Percentiles rank a stretch among this genome's conserved stretches.
Conservation (phyloP, 2,888 invertebrate genomes). For the Alitta virens region DNA sequence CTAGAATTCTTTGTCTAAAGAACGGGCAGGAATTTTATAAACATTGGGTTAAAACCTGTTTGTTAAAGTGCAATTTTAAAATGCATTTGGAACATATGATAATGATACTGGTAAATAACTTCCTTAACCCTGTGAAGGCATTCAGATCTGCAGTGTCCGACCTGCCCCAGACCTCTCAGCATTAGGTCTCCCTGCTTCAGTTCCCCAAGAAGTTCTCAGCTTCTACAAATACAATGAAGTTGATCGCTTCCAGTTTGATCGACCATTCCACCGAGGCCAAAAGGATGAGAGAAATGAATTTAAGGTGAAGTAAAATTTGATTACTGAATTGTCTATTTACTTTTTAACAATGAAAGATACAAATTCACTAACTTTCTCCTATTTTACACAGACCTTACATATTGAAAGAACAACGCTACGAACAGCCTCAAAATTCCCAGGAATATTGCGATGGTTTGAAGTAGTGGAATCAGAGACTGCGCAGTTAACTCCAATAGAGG, state of each 20-base stretch:
- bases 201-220: constrained; percentile 76
- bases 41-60: no score
- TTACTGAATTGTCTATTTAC: no score
- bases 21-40: no score
- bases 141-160: constrained; percentile 91
- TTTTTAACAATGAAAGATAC: background rate
- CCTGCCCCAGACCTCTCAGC: constrained; percentile 72
- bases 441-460: constrained; percentile 53
- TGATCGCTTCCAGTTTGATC: constrained; percentile 48
- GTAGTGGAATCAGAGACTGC: constrained; percentile 74
- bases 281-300: constrained; percentile 82
- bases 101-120: no score
- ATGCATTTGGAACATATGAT: no score
- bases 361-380: background rate
- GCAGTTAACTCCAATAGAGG: constrained; percentile 65
- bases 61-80: no score
- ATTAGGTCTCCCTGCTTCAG: constrained; percentile 64
- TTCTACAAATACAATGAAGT: constrained; percentile 51
- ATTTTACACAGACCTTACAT: constrained; percentile 44
- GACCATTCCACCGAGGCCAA: constrained; percentile 66
- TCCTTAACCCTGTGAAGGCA: constrained; percentile 62
- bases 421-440: constrained; percentile 46
- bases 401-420: constrained; percentile 46
- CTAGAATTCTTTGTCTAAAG: no score
- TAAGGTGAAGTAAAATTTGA: constrained; percentile 21